These are phyloP conservation scores for Eriosoma lanigerum DNA, from an alignment of 1,140 invertebrate genomes.

Conservation along the genomic window DNA sequence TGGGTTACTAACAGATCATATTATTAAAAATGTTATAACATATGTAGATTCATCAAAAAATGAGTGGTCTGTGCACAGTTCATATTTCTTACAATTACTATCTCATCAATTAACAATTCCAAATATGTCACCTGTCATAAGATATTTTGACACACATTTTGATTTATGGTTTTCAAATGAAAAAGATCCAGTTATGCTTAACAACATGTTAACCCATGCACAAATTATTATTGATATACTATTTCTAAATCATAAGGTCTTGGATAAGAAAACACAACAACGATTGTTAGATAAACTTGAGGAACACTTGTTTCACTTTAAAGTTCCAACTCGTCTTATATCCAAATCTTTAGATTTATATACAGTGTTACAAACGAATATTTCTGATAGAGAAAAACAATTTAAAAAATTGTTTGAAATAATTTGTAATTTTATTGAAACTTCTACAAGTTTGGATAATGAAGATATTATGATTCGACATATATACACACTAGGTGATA, in stretches of 20 bases:
- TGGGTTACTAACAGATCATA: constrained; percentile 8
- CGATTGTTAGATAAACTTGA: constrained; percentile 24
- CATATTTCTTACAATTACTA: constrained; percentile 45
- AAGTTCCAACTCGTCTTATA: constrained; percentile 37
- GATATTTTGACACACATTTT: constrained; percentile 25
- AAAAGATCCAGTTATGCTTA: neutral
- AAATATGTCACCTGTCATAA: constrained; percentile 17
- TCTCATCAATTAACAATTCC: constrained; percentile 36
- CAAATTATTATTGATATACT: constrained; percentile 41
- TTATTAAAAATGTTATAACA: constrained; percentile 29
- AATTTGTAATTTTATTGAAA: constrained; percentile 28
- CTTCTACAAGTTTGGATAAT: constrained; percentile 26
- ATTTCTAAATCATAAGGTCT: constrained; percentile 21
- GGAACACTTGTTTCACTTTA: constrained; percentile 25
- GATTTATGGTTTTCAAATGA: constrained; percentile 33
- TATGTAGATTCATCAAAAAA: constrained; percentile 25
- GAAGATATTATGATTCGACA: constrained; percentile 38
- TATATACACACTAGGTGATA: constrained; percentile 27
- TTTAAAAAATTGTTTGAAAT: constrained; percentile 16
- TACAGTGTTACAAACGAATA: neutral
- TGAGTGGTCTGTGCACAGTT: constrained; percentile 26
- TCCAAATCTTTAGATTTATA: constrained; percentile 38
- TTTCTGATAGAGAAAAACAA: neutral
- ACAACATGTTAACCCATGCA: constrained; percentile 22
- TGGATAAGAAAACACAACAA: constrained; percentile 8